These are phyloP conservation scores for Palythoa heliodiscus DNA, from an alignment of 92 coral and sea anemone genomes.

Conservation along the genomic window DNA sequence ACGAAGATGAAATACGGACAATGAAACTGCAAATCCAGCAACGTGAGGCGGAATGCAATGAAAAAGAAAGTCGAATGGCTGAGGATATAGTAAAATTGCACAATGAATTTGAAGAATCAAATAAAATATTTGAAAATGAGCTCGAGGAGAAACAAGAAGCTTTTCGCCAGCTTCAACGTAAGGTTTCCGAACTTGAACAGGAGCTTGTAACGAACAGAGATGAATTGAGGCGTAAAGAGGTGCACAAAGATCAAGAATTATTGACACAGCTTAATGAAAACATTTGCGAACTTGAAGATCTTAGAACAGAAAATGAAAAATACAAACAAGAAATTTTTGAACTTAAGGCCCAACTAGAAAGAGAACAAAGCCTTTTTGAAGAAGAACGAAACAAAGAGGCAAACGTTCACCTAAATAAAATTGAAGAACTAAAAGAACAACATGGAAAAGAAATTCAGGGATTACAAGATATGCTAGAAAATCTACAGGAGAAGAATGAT, in stretches of 20 bases:
- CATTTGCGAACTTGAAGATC: conserved; percentile 48
- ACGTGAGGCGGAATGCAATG: conserved; percentile 47
- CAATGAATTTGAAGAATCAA: conserved; percentile 57
- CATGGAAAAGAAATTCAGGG: conserved; percentile 73
- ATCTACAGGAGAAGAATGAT: conserved; percentile 78
- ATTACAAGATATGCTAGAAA: conserved; percentile 81
- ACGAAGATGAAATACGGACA: conserved; percentile 59
- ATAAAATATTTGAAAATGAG: conserved; percentile 54
- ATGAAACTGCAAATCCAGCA: conserved; percentile 62
- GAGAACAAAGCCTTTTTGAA: conserved; percentile 38
- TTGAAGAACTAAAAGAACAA: conserved; percentile 66
- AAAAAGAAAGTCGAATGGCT: conserved; percentile 55
- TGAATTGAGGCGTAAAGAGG: not conserved
- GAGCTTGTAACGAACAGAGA: conserved; percentile 5
- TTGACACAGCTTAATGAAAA: conserved; percentile 44
- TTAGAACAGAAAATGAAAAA: conserved; percentile 38
- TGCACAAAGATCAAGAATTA: not conserved
- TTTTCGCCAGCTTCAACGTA: conserved; percentile 24
- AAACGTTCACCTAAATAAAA: conserved; percentile 52
- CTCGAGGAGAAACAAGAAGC: conserved; percentile 42
- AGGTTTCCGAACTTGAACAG: conserved; percentile 30
- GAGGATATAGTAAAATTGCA: conserved; percentile 69
- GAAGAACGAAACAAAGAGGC: conserved; percentile 54
- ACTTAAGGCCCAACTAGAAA: conserved; percentile 54
- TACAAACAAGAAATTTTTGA: conserved; percentile 38